Base-by-base conservation (phyloP, 2,888 invertebrate species). In the Nezara viridula region DNA sequence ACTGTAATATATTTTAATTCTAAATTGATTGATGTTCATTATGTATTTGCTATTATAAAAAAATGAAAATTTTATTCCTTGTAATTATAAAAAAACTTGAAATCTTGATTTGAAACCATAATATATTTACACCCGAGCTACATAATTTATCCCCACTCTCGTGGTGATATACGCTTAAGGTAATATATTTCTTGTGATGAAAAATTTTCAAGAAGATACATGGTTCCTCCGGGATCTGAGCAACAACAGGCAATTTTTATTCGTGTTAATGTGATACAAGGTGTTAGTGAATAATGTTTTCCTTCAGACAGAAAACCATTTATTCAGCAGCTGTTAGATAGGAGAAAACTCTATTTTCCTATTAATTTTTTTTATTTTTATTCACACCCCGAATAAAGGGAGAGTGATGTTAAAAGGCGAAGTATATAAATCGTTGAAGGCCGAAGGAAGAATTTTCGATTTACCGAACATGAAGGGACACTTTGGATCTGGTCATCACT, bases 401-500 rank as follows among this genome's bases (percentile, higher is more conserved):
- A 24, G 19, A 2, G 1, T 32, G 66, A 24, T 66, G 66, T 66
- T 27, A 12, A 27, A 27, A 14, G 16, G 27, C 60, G 27, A 14
- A 60, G 60, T 12, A 32, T 66, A 66, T 32, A 66, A 66, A 66
- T 66, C 66, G 27, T 66, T 16, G 66, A 7, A 19, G 66, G 9
- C 6, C 19, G 32, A 19, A 6, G 66, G 32, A 32, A 66, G 66
- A 32, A 81, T 81, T 81, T 81, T 44, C 81, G 40, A 40, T 44
- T 44, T 81, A 81, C 44, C 44, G 40, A 81, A 81, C 81, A 40
- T 44, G 81, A 81, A 24, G 44, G 40, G 81, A 81, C 81, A 44
- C 81, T 81, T 81, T 81, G 44, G 44, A 44, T 12, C 4, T n/a
- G 81, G 81, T 81, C 81, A 81, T 81, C 44, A 81, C 81, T 81